phyloP scores from a whole-genome alignment of 1,140 invertebrate genomes.

The Brachionus manjavacas region DNA sequence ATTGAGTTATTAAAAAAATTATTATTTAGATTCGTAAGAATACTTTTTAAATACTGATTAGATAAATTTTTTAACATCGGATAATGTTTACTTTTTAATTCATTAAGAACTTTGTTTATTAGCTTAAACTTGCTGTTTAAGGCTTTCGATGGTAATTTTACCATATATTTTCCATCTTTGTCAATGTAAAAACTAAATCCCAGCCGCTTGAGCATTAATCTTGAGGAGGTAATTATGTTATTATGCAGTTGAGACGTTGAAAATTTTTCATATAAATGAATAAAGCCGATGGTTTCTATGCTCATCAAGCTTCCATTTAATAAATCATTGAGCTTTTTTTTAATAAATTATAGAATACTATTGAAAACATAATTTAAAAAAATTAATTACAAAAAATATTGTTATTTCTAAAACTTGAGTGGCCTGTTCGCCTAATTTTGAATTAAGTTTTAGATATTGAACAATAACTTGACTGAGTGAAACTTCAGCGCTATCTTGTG shows the following conservation, averaged over 20 bases:
- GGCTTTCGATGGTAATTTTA: neutral
- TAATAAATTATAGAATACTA: neutral
- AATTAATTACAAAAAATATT: neutral
- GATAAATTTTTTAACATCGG: no score
- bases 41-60: no score
- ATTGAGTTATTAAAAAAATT: no score
- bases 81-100: neutral
- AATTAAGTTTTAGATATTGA: slow-evolving; percentile 6
- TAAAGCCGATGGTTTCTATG: neutral
- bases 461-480: neutral
- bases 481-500: neutral
- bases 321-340: neutral
- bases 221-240: neutral
- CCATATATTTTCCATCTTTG: slow-evolving; percentile 31
- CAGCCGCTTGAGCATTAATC: neutral
- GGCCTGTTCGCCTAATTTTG: neutral
- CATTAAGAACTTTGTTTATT: neutral
- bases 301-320: neutral
- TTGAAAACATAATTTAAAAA: neutral
- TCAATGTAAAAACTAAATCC: slow-evolving; percentile 24
- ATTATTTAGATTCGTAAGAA: no score
- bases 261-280: slow-evolving; percentile 20
- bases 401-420: neutral
- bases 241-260: neutral
- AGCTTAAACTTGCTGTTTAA: neutral